Percentiles rank a stretch among this genome's conserved stretches.
Conservation (phyloP, 2,797 vertebrate genomes). For the Choloepus didactylus region DNA sequence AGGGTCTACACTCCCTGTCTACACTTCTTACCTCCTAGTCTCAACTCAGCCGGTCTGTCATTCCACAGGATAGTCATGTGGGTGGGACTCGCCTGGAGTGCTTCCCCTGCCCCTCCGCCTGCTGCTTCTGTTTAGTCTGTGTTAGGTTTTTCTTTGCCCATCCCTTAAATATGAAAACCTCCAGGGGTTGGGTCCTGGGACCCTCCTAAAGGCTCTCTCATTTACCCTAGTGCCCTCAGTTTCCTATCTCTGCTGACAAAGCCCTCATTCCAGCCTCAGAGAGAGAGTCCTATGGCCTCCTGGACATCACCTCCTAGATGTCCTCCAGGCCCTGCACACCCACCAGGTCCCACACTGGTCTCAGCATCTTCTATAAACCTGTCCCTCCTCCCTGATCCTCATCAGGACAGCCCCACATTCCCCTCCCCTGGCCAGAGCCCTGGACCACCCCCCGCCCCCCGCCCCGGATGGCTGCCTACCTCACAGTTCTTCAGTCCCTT, state of each 20-base stretch:
- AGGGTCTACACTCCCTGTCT: neutral
- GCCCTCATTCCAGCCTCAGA: neutral
- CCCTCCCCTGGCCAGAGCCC: neutral
- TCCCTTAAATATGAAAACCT: slow-evolving; percentile 35
- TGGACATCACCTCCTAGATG: no score
- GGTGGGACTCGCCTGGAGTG: neutral
- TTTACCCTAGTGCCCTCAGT: neutral
- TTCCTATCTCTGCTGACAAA: neutral
- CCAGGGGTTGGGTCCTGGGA: neutral
- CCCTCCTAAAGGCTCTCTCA: neutral
- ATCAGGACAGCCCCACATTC: neutral
- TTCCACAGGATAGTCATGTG: neutral
- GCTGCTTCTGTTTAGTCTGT: neutral
- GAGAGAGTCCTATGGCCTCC: neutral
- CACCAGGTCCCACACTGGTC: neutral
- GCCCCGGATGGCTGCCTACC: neutral
- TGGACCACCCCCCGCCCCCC: neutral
- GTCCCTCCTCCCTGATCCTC: neutral
- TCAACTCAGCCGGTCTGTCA: neutral
- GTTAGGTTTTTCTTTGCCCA: neutral
- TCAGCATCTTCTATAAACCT: neutral
- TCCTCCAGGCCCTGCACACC: neutral
- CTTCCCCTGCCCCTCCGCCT: neutral
- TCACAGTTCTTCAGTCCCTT: neutral
- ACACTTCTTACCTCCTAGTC: neutral